Percentiles rank a stretch among this genome's conserved stretches.
Evolutionary conservation across 2,113 vertebrate genomes (phyloP).

Genomic region (Sceloporus tristichus): DNA sequence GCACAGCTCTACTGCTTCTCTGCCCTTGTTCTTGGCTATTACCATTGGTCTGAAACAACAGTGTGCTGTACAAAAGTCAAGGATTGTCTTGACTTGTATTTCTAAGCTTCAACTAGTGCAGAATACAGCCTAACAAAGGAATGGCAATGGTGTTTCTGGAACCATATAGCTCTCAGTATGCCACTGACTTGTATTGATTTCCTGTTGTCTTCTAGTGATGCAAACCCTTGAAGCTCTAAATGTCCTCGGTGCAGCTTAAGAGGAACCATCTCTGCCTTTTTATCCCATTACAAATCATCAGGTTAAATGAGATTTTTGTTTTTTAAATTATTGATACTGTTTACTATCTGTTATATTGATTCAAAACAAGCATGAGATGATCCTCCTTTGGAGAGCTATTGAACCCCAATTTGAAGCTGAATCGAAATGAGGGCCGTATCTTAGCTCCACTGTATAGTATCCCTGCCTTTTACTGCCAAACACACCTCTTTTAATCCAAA

Average conservation of each 20-base stretch:
- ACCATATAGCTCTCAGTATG: background rate
- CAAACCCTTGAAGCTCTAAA: background rate
- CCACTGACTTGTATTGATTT: background rate
- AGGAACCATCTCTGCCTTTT: background rate
- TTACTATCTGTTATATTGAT: too few species aligned
- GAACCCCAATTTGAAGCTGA: too few species aligned
- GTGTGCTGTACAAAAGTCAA: background rate
- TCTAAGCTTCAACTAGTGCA: too few species aligned
- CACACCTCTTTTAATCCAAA: too few species aligned
- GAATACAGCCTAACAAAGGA: background rate
- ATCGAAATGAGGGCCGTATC: too few species aligned
- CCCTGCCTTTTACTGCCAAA: too few species aligned
- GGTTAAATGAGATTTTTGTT: background rate
- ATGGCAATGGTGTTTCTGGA: background rate
- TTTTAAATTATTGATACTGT: too few species aligned
- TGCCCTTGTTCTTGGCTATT: background rate
- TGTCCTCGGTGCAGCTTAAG: background rate
- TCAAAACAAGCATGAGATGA: too few species aligned
- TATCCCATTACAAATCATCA: background rate
- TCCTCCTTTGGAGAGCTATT: too few species aligned
- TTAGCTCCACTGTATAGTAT: too few species aligned
- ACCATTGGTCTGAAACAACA: background rate
- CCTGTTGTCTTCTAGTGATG: background rate
- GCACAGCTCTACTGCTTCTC: background rate
- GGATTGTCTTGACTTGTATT: too few species aligned